Percentiles rank a stretch among this genome's conserved stretches.
Evolutionary conservation across 2,888 invertebrate species (phyloP).

Genomic region (Agrotis puta): DNA sequence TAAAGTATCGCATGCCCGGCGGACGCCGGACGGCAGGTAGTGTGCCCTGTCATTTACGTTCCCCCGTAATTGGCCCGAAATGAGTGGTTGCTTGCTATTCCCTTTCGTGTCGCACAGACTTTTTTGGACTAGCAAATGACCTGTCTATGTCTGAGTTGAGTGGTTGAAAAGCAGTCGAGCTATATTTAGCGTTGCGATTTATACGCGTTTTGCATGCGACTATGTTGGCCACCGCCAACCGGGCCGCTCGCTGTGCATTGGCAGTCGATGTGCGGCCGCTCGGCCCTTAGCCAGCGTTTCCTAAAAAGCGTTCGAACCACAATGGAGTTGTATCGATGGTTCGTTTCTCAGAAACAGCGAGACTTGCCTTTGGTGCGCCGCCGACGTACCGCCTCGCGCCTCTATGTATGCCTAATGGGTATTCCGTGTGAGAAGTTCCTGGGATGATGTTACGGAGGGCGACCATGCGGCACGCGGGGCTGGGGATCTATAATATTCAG

Average conservation of each 20-base stretch:
- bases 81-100: slow-evolving; percentile 51
- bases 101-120: slow-evolving; percentile 50
- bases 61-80: slow-evolving; percentile 57
- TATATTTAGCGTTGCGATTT: slow-evolving; percentile 52
- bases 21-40: slow-evolving; percentile 19
- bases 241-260: slow-evolving; percentile 12
- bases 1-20: slow-evolving; percentile 20
- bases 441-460: slow-evolving; percentile 12
- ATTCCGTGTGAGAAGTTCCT: slow-evolving; percentile 25
- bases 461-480: background rate
- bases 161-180: slow-evolving; percentile 46
- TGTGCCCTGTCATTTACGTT: slow-evolving; percentile 52
- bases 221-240: background rate
- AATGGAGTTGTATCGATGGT: slow-evolving; percentile 51
- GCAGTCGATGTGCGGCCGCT: slow-evolving; percentile 36
- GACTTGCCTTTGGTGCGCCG: slow-evolving; percentile 44
- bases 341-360: slow-evolving; percentile 54
- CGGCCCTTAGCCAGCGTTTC: slow-evolving; percentile 48
- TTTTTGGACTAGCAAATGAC: slow-evolving; percentile 63
- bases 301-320: slow-evolving; percentile 53
- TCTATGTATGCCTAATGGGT: slow-evolving; percentile 40
- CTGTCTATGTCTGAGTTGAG: slow-evolving; percentile 36
- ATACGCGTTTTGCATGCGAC: slow-evolving; percentile 55
- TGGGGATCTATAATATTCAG: too few species aligned
- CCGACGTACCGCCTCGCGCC: slow-evolving; percentile 20